These are phyloP conservation scores for Tribolium freemani DNA, from an alignment of 2,888 invertebrate species.

Conservation along the genomic window DNA sequence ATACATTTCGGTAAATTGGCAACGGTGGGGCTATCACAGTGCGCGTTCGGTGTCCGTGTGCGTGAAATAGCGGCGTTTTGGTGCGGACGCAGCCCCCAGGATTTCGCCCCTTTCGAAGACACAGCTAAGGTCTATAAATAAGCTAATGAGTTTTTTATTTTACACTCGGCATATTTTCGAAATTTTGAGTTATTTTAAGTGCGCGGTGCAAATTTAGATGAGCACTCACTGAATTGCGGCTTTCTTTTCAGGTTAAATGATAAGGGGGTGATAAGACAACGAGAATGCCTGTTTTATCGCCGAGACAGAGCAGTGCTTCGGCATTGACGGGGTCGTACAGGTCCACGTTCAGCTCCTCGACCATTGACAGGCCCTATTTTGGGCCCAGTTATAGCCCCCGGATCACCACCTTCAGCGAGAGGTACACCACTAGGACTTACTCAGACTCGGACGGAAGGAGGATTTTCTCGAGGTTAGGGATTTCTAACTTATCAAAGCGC, in stretches of 20 bases:
- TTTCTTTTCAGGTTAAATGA: slow-evolving; percentile 23
- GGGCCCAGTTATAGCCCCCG: slow-evolving; percentile 68
- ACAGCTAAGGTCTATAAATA: slow-evolving; percentile 40
- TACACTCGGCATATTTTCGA: slow-evolving; percentile 39
- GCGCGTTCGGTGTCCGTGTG: slow-evolving; percentile 2
- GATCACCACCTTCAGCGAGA: slow-evolving; percentile 69
- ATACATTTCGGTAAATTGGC: slow-evolving; percentile 15
- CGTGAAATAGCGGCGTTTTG: not conserved
- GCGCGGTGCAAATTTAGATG: slow-evolving; percentile 28
- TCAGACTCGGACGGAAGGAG: slow-evolving; percentile 72
- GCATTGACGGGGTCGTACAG: slow-evolving; percentile 68
- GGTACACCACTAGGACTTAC: slow-evolving; percentile 71
- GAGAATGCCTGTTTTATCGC: slow-evolving; percentile 74
- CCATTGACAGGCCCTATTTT: slow-evolving; percentile 73
- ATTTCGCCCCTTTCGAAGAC: slow-evolving; percentile 28
- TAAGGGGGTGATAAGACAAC: slow-evolving; percentile 29
- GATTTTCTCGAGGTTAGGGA: slow-evolving; percentile 63
- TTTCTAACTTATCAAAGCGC: not conserved
- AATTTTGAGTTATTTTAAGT: slow-evolving; percentile 39
- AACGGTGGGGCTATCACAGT: slow-evolving; percentile 1
- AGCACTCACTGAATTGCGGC: slow-evolving; percentile 17
- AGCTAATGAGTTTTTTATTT: slow-evolving; percentile 34
- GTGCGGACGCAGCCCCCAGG: slow-evolving; percentile 1
- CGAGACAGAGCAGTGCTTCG: slow-evolving; percentile 70
- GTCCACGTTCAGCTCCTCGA: slow-evolving; percentile 69